Conservation (phyloP, 1,140 invertebrate species). For the Trypoxylus dichotomus region DNA sequence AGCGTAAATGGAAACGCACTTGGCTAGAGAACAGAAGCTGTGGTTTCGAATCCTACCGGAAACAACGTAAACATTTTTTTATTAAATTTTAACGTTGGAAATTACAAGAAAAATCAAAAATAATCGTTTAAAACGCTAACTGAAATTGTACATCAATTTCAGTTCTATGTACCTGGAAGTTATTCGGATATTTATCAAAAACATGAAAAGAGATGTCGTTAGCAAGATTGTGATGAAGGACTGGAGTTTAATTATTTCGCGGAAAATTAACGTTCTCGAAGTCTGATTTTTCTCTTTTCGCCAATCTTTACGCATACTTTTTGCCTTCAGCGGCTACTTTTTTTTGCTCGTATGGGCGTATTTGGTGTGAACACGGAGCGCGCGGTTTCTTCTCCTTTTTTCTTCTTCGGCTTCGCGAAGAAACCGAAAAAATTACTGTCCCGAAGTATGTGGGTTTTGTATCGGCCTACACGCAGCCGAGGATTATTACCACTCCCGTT, state of each 20-base stretch:
- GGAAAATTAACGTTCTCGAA: neutral
- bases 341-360: neutral
- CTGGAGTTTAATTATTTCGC: neutral
- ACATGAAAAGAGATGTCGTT: no score
- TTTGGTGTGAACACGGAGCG: neutral
- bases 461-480: constrained; percentile 1
- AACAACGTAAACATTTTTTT: no score
- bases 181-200: no score
- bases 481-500: constrained; percentile 12
- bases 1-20: no score
- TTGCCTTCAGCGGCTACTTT: neutral
- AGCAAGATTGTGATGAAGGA: no score
- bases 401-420: neutral
- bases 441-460: neutral
- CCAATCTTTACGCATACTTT: neutral
- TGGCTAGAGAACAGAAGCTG: no score
- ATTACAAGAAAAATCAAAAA: no score
- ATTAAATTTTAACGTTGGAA: no score
- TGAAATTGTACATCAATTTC: no score
- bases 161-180: no score
- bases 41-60: no score
- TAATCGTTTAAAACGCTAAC: no score
- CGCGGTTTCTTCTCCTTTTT: neutral
- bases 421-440: constrained; percentile 8
- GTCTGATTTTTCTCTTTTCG: neutral